These are phyloP conservation scores for Procambarus virginalis DNA, from an alignment of 1,140 invertebrate genomes.

Conservation along the genomic window DNA sequence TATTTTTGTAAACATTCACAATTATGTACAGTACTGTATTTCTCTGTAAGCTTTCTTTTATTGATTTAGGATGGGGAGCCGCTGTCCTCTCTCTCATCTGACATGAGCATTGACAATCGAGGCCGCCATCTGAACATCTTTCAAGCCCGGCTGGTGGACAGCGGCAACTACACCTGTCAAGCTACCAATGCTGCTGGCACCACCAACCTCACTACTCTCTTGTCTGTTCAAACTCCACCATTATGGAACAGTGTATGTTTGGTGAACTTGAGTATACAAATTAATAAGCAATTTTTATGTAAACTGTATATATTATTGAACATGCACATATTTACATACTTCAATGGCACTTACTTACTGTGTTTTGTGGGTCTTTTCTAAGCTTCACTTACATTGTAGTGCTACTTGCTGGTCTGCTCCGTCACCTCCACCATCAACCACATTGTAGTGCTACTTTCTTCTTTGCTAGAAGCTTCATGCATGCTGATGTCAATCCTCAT, in stretches of 20 bases:
- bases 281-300: no score
- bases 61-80: conserved; percentile 36
- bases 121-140: conserved; percentile 61
- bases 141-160: conserved; percentile 43
- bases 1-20: background rate
- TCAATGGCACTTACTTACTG: no score
- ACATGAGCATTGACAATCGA: conserved; percentile 27
- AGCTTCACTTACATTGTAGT: no score
- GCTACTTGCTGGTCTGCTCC: no score
- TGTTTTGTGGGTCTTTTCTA: no score
- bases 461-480: no score
- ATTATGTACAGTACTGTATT: background rate
- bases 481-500: no score
- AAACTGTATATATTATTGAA: no score
- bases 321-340: no score
- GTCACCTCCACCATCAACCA: no score
- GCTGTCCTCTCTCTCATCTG: background rate
- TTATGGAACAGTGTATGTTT: conserved; percentile 42
- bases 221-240: conserved; percentile 79
- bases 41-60: background rate
- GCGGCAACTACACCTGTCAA: conserved; percentile 72
- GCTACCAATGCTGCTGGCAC: conserved; percentile 84
- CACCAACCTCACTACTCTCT: conserved; percentile 82
- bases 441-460: no score
- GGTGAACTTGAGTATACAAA: no score